These are phyloP conservation scores for Xanthia togata DNA, from an alignment of 2,888 invertebrate genomes.

Conservation along the genomic window DNA sequence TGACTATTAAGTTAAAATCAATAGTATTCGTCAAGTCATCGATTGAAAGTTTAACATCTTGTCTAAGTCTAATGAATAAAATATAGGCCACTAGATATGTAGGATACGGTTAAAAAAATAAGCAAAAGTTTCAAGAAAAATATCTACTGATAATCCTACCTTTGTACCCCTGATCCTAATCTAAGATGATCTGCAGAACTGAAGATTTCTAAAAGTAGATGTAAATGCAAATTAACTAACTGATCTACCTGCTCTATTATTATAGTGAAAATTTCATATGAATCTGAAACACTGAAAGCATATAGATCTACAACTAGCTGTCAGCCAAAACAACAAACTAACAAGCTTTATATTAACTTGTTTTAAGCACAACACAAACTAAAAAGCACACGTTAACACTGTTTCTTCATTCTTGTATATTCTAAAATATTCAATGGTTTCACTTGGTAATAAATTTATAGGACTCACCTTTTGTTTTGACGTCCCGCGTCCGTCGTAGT, in stretches of 20 bases:
- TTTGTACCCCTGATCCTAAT: background rate
- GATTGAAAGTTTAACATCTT: background rate
- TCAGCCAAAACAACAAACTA: background rate
- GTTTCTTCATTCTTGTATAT: background rate
- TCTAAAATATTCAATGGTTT: constrained; percentile 11
- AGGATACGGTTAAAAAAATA: background rate
- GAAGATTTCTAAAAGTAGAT: background rate
- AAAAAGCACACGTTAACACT: background rate
- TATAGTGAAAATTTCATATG: background rate
- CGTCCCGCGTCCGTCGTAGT: constrained; percentile 27
- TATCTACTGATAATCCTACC: background rate
- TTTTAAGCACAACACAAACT: constrained; percentile 1
- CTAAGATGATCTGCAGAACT: background rate
- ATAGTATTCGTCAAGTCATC: background rate
- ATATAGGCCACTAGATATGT: too few relatives aligned
- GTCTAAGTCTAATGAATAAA: background rate
- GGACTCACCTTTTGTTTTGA: constrained; percentile 43
- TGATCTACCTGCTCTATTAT: too few relatives aligned
- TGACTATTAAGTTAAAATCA: background rate
- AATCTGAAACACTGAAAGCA: background rate
- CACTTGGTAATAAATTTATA: constrained; percentile 27
- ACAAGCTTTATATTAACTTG: background rate
- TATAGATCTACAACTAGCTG: background rate
- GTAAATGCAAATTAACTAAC: background rate
- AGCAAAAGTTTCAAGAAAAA: background rate